phyloP scores from a whole-genome alignment of 2,113 vertebrate genomes.

The Zeus faber region DNA sequence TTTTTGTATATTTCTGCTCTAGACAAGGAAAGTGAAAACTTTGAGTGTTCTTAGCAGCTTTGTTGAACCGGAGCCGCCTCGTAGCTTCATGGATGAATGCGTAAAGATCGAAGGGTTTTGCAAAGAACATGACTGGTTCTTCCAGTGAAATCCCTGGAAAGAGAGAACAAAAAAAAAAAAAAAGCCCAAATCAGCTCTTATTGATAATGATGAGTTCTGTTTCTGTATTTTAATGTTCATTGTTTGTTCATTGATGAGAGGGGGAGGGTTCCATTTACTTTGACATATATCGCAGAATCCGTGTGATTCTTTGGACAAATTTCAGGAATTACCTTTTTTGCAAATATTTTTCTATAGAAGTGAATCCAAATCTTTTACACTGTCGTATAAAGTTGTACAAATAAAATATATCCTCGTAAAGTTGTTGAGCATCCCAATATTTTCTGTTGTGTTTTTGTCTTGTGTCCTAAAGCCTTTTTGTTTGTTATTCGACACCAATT shows the following conservation, averaged over 20 bases:
- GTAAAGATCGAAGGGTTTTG: no score
- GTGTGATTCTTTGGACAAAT: slow-evolving; percentile 29
- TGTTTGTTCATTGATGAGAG: no score
- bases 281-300: slow-evolving; percentile 33
- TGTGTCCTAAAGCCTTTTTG: slow-evolving; percentile 12
- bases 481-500: no score
- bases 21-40: slow-evolving; percentile 5
- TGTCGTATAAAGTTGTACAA: slow-evolving; percentile 49
- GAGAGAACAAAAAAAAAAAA: slow-evolving; percentile 13
- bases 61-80: no score
- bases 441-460: slow-evolving; percentile 26
- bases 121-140: no score
- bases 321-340: slow-evolving; percentile 55
- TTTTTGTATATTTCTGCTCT: slow-evolving; percentile 10
- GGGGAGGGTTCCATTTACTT: slow-evolving; percentile 24
- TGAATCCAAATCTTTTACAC: slow-evolving; percentile 47
- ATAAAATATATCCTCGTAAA: slow-evolving; percentile 36
- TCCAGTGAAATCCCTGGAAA: no score
- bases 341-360: slow-evolving; percentile 61
- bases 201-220: no score
- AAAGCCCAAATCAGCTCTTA: slow-evolving; percentile 40
- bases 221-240: no score
- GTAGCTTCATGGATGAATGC: no score
- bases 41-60: slow-evolving; percentile 5
- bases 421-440: slow-evolving; percentile 26